Percentiles rank a stretch among this genome's conserved stretches.
phyloP scores from a whole-genome alignment of 2,888 invertebrate genomes.

The Platerodrilus igneus region DNA sequence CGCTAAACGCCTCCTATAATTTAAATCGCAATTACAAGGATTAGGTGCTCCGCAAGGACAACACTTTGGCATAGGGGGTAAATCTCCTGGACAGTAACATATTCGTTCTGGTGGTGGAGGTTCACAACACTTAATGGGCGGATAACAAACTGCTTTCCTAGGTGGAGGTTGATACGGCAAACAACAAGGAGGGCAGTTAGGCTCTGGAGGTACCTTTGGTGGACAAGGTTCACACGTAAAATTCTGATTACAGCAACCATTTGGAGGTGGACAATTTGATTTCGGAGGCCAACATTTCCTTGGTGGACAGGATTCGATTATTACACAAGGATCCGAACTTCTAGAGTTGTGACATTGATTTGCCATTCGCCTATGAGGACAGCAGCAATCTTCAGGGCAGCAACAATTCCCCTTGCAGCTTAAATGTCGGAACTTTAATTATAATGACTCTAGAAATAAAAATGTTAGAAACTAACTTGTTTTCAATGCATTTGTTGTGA shows the following conservation, averaged over 20 bases:
- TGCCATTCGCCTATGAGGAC: constrained; percentile 22
- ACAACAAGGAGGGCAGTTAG: constrained; percentile 13
- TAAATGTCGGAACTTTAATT: constrained; percentile 2
- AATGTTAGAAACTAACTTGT: not conserved
- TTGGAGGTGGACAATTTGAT: constrained; percentile 29
- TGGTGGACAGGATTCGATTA: constrained; percentile 18
- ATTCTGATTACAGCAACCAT: constrained; percentile 33
- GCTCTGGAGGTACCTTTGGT: constrained; percentile 5
- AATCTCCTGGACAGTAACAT: constrained; percentile 28
- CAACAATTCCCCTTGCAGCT: constrained; percentile 28
- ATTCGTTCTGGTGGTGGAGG: constrained; percentile 31
- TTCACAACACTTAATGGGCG: constrained; percentile 40
- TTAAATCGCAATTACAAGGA: constrained; percentile 31
- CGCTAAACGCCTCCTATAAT: constrained; percentile 17
- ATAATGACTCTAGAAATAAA: not conserved
- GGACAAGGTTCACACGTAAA: constrained; percentile 7
- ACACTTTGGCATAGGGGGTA: constrained; percentile 27
- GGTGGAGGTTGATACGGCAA: constrained; percentile 7
- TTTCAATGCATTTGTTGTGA: no score
- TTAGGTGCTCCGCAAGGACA: constrained; percentile 29
- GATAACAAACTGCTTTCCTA: constrained; percentile 26
- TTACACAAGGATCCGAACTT: constrained; percentile 19
- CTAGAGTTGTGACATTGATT: constrained; percentile 3
- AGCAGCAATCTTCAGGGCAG: constrained; percentile 27
- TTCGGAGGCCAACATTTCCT: constrained; percentile 13